These are phyloP conservation scores for Entomyzon cyanotis DNA, from an alignment of 2,113 vertebrate genomes.

Conservation along the genomic window DNA sequence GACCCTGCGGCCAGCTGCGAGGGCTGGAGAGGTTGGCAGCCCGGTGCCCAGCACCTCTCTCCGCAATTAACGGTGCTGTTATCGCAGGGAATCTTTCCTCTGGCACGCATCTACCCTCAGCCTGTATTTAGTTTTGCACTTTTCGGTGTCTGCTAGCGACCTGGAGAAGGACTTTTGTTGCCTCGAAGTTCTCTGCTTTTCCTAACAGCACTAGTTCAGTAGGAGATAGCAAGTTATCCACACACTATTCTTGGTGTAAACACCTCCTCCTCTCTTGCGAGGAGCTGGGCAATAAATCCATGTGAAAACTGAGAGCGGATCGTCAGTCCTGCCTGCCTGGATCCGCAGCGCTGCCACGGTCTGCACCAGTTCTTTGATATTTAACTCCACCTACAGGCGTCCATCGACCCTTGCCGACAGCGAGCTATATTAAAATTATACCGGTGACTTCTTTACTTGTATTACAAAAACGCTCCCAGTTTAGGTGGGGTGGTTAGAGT, in stretches of 20 bases:
- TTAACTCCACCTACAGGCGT: constrained; percentile 49
- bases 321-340: fast-evolving
- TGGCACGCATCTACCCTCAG: fast-evolving
- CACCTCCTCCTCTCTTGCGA: not conserved
- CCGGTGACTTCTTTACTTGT: not conserved
- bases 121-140: not conserved
- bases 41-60: not conserved
- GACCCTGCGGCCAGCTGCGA: not conserved
- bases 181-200: not conserved
- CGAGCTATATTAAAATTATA: not conserved
- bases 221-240: not conserved
- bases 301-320: fast-evolving
- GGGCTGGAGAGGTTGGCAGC: fast-evolving
- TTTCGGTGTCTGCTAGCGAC: fast-evolving
- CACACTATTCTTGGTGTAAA: not conserved
- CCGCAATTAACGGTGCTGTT: not conserved
- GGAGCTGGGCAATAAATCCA: not conserved
- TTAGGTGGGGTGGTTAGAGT: not conserved
- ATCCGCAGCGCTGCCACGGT: fast-evolving
- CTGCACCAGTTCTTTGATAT: constrained; percentile 5
- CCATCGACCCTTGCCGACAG: not conserved
- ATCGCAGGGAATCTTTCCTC: not conserved
- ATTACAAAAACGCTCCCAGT: fast-evolving
- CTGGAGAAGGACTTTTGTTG: not conserved
- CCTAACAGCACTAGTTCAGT: fast-evolving